These are phyloP conservation scores for Tetrao urogallus DNA, from an alignment of 2,113 vertebrate species.

Conservation along the genomic window DNA sequence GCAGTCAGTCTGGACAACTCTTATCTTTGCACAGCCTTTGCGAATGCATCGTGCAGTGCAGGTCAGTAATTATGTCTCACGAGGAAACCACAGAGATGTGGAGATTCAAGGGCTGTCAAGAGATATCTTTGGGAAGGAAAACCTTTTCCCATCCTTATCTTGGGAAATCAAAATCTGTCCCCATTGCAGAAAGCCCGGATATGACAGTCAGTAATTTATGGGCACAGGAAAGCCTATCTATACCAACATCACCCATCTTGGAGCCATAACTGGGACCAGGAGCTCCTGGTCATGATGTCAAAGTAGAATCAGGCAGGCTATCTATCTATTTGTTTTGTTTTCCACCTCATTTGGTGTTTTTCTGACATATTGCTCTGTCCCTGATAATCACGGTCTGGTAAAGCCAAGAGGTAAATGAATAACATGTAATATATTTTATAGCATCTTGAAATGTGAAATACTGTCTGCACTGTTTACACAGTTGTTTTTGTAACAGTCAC, in stretches of 20 bases:
- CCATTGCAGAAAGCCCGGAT: not conserved
- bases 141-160: not conserved
- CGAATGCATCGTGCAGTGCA: not conserved
- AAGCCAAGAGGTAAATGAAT: not conserved
- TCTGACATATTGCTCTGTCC: not conserved
- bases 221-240: not conserved
- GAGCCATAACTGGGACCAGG: accelerated
- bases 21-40: not conserved
- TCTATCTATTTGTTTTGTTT: not conserved
- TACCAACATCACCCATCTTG: not conserved
- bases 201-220: not conserved
- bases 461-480: not conserved
- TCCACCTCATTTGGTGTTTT: not conserved
- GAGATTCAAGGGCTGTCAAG: not conserved
- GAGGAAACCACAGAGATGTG: not conserved
- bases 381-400: not conserved
- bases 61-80: not conserved
- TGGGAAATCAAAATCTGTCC: not conserved
- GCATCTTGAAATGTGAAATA: not conserved
- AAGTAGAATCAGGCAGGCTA: not conserved
- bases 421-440: not conserved
- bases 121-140: not conserved
- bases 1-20: not conserved
- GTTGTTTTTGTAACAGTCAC: not conserved
- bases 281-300: not conserved